Evolutionary conservation across 2,888 invertebrate species (phyloP).

Genomic region (Adelognathus sp.): DNA sequence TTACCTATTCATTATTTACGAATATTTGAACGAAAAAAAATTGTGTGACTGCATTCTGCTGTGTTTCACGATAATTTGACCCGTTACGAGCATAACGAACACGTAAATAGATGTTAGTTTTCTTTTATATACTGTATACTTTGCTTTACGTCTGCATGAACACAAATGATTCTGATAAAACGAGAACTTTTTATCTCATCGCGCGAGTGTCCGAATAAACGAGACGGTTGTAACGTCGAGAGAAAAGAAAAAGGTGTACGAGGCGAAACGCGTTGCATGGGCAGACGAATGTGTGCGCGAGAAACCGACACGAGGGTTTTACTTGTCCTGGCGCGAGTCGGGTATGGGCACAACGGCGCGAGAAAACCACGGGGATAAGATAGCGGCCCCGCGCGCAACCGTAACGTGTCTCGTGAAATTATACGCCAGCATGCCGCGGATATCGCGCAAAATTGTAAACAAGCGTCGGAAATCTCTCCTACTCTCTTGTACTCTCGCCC

Average conservation of each 20-base stretch:
- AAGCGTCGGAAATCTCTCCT: constrained; percentile 55
- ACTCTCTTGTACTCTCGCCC: constrained; percentile 25
- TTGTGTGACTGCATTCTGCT: neutral
- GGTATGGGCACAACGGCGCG: constrained; percentile 41
- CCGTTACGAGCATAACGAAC: constrained; percentile 29
- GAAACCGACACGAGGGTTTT: constrained; percentile 26
- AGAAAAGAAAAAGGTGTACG: constrained; percentile 8
- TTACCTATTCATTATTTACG: neutral
- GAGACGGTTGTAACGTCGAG: constrained; percentile 19
- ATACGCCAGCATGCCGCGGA: constrained; percentile 59
- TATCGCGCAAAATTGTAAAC: constrained; percentile 71
- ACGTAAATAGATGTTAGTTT: neutral
- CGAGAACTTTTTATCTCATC: constrained; percentile 57
- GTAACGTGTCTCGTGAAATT: constrained; percentile 66
- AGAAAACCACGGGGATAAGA: constrained; percentile 67
- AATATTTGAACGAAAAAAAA: neutral
- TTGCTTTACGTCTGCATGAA: constrained; percentile 31
- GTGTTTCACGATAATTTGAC: constrained; percentile 24
- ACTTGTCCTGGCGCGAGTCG: constrained; percentile 31
- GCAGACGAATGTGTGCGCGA: neutral
- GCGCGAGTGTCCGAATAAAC: constrained; percentile 44
- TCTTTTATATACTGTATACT: constrained; percentile 3
- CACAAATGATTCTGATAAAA: constrained; percentile 56
- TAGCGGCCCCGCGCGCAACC: constrained; percentile 57
- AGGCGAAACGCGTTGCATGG: constrained; percentile 32